These are phyloP conservation scores for Hydriomena furcata DNA, from an alignment of 2,888 invertebrate species.

Conservation along the genomic window DNA sequence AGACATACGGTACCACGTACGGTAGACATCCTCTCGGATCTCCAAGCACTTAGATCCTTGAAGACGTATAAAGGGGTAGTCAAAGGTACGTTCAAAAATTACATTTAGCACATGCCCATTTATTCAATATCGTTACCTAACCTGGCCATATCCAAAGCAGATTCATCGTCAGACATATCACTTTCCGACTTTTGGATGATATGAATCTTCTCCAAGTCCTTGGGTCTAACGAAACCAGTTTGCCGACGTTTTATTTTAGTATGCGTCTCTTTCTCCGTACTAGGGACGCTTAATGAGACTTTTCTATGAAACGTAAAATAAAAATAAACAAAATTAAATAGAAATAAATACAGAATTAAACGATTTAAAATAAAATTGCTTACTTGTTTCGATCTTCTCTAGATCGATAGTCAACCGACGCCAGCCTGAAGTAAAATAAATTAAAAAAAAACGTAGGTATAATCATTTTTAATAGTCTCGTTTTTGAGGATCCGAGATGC, in stretches of 20 bases:
- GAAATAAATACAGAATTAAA: constrained; percentile 21
- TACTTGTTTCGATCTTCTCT: constrained; percentile 44
- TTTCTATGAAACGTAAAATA: constrained; percentile 49
- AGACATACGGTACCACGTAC: too few relatives aligned
- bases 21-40: too few relatives aligned
- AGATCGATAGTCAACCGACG: constrained; percentile 38
- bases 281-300: constrained; percentile 51
- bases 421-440: constrained; percentile 43
- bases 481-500: too few relatives aligned
- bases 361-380: constrained; percentile 27
- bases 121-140: too few relatives aligned
- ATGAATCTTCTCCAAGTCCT: constrained; percentile 47
- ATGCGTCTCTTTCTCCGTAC: constrained; percentile 25
- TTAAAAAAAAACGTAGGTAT: neutral
- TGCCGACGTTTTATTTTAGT: constrained; percentile 56
- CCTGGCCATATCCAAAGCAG: constrained; percentile 21
- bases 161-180: constrained; percentile 13
- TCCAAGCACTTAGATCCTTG: too few relatives aligned
- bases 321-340: constrained; percentile 23
- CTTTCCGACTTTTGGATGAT: constrained; percentile 16
- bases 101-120: too few relatives aligned
- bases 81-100: too few relatives aligned
- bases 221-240: constrained; percentile 56
- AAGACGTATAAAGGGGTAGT: too few relatives aligned
- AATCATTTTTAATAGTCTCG: too few relatives aligned